Base-by-base conservation (phyloP, 2,113 vertebrate genomes). In the Calyptomena viridis region DNA sequence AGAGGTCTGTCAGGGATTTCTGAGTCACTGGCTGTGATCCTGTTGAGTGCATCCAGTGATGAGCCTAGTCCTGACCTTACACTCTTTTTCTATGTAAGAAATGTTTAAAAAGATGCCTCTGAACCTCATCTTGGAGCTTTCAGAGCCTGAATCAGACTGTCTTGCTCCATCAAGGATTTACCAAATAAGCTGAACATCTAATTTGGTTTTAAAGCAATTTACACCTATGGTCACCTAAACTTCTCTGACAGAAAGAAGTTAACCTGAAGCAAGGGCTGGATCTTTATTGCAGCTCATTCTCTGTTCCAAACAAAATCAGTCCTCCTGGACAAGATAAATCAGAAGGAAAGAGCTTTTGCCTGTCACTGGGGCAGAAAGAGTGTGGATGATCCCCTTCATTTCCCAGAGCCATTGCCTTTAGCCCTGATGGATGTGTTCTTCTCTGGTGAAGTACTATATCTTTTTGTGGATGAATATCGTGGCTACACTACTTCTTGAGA, bases 341-440 rank as follows among this genome's bases (percentile, higher is more conserved):
- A 84, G 64, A 68, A 82, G 21, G 6, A 82, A 84, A 71, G n/a
- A 18, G 5, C 10, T 74, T 87, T 60, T 81, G 8, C 6, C 10
- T 66, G 14, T n/a, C 0, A 0, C 35, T 15, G 50, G 8, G 6
- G 3, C 63, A 67, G 47, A 35, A 86, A 31, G 16, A 66, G 13
- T 20, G 23, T 56, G 27, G 5, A 17, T 64, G 21, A 14, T 55
- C 18, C 14, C 30, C 12, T 83, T 46, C 6, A 18, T 76, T 46
- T 91, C 53, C 28, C 46, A 40, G 28, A 64, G 24, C 31, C 22
- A 17, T 22, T 25, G 7, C 20, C 46, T 93, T 79, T 72, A 60
- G 10, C 23, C 30, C 7, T 30, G 23, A 30, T 8, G 20, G 33
- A 63, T 33, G 6, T 1, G 3, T 18, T 78, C n/a, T 28, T 33